Base-by-base conservation (phyloP, 2,113 vertebrate species). In the Microcebus jonahi region DNA sequence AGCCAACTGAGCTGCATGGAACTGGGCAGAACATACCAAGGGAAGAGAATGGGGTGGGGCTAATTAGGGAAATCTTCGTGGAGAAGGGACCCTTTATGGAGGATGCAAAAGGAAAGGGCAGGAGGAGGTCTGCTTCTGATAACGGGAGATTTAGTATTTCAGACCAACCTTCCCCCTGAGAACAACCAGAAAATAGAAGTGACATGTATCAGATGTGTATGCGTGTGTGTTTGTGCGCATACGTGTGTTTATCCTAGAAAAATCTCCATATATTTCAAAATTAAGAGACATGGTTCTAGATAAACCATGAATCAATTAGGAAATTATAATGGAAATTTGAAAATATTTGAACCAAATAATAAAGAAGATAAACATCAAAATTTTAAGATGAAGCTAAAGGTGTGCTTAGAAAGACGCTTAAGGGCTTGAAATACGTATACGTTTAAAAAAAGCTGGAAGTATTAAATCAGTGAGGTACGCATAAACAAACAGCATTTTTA, bases 291-390 rank as follows among this genome's bases (percentile, higher is more conserved):
- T 12, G 7, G 13, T 29, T 67, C 15, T 39, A 12, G 27, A 53
- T 20, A 89, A 91, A 23, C 13, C 15, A 87, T 25, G 25, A 23
- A 50, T 88, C 53, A 57, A 42, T 68, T 29, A 59, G 17, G 23
- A 88, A 59, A 25, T 79, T 55, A 50, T 48, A 85, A 65, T 4
- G 11, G 13, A 81, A 75, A 48, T 71, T 15, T 82, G 29, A 86
- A 94, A 84, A 71, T 83, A 73, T 50, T 77, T 77, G 4, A 90
- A 89, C 29, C 20, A 85, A 90, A 85, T 91, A 71, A 67, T 45
- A 80, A 94, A 12, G 53, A 67, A 75, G 18, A 84, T 42, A 57
- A 88, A 94, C 7, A 57, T 10, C n/a, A 68, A 23, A 65, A 73
- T 45, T 95, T 36, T 50, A 83, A 83, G 15, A 95, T 83, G 61